Conservation (phyloP, 1,140 invertebrate species). For the Anagrus nilaparvatae region DNA sequence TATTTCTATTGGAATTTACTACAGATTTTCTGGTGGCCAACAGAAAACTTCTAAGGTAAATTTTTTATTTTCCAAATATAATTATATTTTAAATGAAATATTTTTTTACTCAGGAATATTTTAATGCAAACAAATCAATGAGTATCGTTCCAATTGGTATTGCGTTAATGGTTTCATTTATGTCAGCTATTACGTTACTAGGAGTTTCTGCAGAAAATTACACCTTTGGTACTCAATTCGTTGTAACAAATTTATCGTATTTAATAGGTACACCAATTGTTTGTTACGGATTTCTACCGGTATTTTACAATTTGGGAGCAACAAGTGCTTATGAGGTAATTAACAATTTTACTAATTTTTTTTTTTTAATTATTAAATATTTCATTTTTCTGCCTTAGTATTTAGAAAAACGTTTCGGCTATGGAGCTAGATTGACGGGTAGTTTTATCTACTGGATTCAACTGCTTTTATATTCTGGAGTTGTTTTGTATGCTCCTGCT, state of each 20-base stretch:
- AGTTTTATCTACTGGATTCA: constrained; percentile 70
- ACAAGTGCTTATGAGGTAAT: constrained; percentile 77
- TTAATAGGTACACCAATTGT: constrained; percentile 69
- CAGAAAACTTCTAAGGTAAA: constrained; percentile 72
- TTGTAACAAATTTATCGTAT: constrained; percentile 72
- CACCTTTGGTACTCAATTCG: constrained; percentile 70
- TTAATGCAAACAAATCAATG: constrained; percentile 70
- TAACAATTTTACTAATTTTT: neutral
- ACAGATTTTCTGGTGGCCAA: constrained; percentile 73
- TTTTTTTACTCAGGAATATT: constrained; percentile 55
- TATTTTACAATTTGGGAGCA: constrained; percentile 76
- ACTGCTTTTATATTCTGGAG: constrained; percentile 83
- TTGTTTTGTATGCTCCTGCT: constrained; percentile 86
- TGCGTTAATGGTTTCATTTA: constrained; percentile 87
- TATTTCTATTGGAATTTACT: constrained; percentile 67
- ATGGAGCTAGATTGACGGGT: constrained; percentile 52
- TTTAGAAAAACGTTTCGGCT: constrained; percentile 70
- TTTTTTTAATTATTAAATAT: neutral
- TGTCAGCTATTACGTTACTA: constrained; percentile 84
- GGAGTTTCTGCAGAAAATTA: constrained; percentile 82
- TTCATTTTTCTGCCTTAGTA: constrained; percentile 47
- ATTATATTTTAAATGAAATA: neutral
- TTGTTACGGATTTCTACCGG: constrained; percentile 74
- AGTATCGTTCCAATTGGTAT: constrained; percentile 68
- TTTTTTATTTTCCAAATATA: no score